Evolutionary conservation across 2,113 vertebrate genomes (phyloP), one percentile per base, ranked within the genome.

Genomic region (Pelobates fuscus): DNA sequence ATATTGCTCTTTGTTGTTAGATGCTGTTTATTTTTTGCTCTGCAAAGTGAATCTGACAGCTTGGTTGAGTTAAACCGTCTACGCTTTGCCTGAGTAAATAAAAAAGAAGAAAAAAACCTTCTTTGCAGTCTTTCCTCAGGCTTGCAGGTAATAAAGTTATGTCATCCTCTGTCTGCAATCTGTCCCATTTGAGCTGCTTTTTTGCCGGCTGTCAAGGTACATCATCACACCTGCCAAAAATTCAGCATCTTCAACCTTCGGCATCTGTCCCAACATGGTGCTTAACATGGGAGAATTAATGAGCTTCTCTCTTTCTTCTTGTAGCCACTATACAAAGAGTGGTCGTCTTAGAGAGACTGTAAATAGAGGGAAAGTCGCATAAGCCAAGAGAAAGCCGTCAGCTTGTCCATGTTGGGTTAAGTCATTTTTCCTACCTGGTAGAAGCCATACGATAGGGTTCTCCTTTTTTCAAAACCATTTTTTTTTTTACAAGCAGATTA

Each of bases 211-310:
- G 68, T 70, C 68, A 59, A 10, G 68, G 68, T 25, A 18, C 54
- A 59, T 70, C 20, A 70, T 59, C 15, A 43, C 68, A 59, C 54
- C 68, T 70, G 54, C 68, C 67, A 58, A 29, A 12, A 49, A 59
- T 5, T 6, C 68, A 30, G 30, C 32, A 11, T 25, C 68, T 43
- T 43, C 54, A 41, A 21, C 55, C 27, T 24, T 18, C 29, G 8
- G 68, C 67, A 70, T 57, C 67, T 58, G 67, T 57, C 52, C 27
- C 61, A 41, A 24, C 55, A 26, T 17, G 14, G 30, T n/a, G 54
- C 68, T 59, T 58, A 59, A 59, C 26, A 30, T 43, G 54, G 68
- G 15, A 15, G 23, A 59, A 37, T 59, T 24, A 70, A 59, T 27
- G 43, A 52, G 65, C 65, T 52, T 49, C 21, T 12, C 24, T 49